phyloP scores from a whole-genome alignment of 2,113 vertebrate species.

The Mesitornis unicolor region DNA sequence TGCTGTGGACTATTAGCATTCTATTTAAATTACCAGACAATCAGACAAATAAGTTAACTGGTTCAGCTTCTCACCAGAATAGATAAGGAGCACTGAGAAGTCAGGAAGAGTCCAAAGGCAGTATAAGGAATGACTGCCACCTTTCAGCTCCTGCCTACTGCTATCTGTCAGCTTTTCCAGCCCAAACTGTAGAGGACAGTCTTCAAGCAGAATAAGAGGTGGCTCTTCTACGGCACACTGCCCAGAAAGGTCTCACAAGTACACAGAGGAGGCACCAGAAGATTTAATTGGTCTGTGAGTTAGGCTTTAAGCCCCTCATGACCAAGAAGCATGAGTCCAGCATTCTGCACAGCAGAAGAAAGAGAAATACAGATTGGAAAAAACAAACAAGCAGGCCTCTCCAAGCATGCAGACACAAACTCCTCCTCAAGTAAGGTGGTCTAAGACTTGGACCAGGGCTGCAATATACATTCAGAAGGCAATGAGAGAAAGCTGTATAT shows the following conservation, averaged over 20 bases:
- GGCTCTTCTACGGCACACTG: not conserved
- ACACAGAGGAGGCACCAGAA: not conserved
- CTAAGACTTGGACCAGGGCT: not conserved
- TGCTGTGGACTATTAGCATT: not conserved
- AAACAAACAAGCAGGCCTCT: not conserved
- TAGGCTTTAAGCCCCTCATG: not conserved
- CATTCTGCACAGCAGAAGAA: not conserved
- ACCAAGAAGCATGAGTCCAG: not conserved
- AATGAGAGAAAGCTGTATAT: not conserved
- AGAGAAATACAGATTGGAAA: not conserved
- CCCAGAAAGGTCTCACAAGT: not conserved
- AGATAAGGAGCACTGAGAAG: not conserved
- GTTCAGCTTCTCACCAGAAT: not conserved
- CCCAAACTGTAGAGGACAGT: not conserved
- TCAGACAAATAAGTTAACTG: not conserved
- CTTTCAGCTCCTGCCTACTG: not conserved
- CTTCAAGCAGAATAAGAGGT: not conserved
- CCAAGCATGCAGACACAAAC: not conserved
- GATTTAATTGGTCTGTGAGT: not conserved
- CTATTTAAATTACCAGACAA: not conserved
- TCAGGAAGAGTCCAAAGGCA: not conserved
- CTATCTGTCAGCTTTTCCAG: not conserved
- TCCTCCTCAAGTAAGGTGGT: not conserved
- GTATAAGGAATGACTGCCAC: not conserved
- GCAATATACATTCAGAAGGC: not conserved